phyloP scores from a whole-genome alignment of 2,797 vertebrate genomes.

The Sebastes miniatus region DNA sequence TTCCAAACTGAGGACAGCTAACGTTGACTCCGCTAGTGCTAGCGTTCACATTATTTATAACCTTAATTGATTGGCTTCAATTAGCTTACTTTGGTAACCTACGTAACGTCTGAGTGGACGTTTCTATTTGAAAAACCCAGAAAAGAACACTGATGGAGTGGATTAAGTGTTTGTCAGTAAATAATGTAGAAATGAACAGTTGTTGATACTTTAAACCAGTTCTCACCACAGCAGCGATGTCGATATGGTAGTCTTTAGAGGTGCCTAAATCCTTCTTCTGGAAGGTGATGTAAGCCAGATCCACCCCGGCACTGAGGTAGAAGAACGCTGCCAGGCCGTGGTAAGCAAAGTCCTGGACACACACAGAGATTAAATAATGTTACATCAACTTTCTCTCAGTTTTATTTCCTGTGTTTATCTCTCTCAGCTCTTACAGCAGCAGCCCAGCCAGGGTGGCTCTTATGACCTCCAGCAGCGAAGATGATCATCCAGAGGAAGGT shows the following conservation, averaged over 20 bases:
- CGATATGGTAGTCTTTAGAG: slow-evolving; percentile 62
- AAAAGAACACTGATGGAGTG: too few relatives aligned
- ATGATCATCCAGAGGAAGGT: slow-evolving; percentile 84
- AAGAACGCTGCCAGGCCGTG: slow-evolving; percentile 77
- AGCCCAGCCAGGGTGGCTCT: slow-evolving; percentile 70
- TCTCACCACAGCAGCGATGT: slow-evolving; percentile 83
- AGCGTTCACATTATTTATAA: too few relatives aligned
- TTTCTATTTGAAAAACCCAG: too few relatives aligned
- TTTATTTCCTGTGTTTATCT: not conserved
- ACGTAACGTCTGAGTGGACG: too few relatives aligned
- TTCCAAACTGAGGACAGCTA: too few relatives aligned
- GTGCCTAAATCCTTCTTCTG: rapidly evolving
- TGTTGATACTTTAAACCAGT: not conserved
- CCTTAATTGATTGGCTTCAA: too few relatives aligned
- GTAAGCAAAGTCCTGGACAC: slow-evolving; percentile 76
- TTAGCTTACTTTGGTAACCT: too few relatives aligned
- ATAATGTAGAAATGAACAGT: not conserved
- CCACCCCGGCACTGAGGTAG: slow-evolving; percentile 80
- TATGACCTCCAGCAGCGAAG: slow-evolving; percentile 64
- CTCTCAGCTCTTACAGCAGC: slow-evolving; percentile 69
- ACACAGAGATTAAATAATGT: not conserved
- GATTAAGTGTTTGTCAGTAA: not conserved
- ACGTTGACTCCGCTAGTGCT: too few relatives aligned
- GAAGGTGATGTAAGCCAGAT: slow-evolving; percentile 67
- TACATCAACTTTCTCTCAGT: not conserved